These are phyloP conservation scores for Macrosteles quadrilineatus DNA, from an alignment of 1,140 invertebrate species.

Conservation along the genomic window DNA sequence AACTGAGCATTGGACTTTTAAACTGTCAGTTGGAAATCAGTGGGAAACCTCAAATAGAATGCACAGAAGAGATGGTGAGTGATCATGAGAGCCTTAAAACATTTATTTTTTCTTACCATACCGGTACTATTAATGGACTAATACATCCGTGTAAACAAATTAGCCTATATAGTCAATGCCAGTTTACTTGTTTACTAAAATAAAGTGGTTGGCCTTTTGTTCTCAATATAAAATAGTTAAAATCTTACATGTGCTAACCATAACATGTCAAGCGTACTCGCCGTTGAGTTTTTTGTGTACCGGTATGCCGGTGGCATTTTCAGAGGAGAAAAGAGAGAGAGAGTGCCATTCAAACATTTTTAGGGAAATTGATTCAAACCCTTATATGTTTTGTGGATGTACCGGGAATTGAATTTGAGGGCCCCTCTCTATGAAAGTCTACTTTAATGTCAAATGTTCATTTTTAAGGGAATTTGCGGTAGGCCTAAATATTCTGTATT, in stretches of 20 bases:
- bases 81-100: background rate
- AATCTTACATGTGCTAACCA: background rate
- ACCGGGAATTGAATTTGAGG: too few species aligned
- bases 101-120: background rate
- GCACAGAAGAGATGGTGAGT: slow-evolving; percentile 62
- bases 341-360: too few species aligned
- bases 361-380: too few species aligned
- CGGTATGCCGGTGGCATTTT: too few species aligned
- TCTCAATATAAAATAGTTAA: background rate
- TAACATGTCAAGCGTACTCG: background rate
- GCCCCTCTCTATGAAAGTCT: too few species aligned
- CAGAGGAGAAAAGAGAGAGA: too few species aligned
- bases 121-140: background rate
- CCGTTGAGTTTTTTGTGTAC: too few species aligned
- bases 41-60: slow-evolving; percentile 60
- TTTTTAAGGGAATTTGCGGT: too few species aligned
- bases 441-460: too few species aligned
- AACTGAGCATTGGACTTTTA: slow-evolving; percentile 66
- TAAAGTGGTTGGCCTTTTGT: background rate
- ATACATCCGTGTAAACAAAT: background rate
- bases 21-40: slow-evolving; percentile 69
- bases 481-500: too few species aligned
- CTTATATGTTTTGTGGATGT: too few species aligned
- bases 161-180: background rate
- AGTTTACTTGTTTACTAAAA: background rate